Evolutionary conservation across 2,113 vertebrate genomes (phyloP).

Genomic region (Meleagris gallopavo): DNA sequence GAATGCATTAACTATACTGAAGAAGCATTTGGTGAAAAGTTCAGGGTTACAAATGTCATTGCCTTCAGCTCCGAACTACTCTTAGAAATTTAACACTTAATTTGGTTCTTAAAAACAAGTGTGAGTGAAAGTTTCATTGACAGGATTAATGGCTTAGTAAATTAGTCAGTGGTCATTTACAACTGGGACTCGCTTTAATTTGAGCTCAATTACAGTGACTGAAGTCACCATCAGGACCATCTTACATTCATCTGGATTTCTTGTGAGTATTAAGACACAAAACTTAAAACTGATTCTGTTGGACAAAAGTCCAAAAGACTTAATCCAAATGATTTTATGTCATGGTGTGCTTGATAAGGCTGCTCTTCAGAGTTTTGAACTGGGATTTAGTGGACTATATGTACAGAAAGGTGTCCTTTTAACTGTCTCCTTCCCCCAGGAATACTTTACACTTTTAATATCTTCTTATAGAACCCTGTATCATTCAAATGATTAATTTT

Average conservation of each 20-base stretch:
- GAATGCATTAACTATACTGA: background rate
- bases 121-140: constrained; percentile 44
- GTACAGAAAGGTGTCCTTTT: background rate
- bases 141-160: constrained; percentile 58
- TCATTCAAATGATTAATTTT: background rate
- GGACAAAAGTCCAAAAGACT: background rate
- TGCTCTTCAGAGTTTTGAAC: background rate
- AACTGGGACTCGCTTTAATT: constrained; percentile 16
- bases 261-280: background rate
- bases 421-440: background rate
- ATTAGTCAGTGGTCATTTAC: constrained; percentile 32
- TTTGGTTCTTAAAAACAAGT: constrained; percentile 45
- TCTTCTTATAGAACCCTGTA: background rate
- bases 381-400: background rate
- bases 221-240: background rate
- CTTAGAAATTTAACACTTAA: constrained; percentile 42
- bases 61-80: constrained; percentile 30
- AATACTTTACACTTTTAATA: background rate
- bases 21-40: background rate
- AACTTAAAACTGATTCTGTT: background rate
- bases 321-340: background rate
- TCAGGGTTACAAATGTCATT: background rate
- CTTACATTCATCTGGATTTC: background rate
- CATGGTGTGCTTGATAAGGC: background rate
- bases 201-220: constrained; percentile 4